Evolutionary conservation across 2,797 vertebrate species (phyloP).

Genomic region (Acipenser transmontanus): DNA sequence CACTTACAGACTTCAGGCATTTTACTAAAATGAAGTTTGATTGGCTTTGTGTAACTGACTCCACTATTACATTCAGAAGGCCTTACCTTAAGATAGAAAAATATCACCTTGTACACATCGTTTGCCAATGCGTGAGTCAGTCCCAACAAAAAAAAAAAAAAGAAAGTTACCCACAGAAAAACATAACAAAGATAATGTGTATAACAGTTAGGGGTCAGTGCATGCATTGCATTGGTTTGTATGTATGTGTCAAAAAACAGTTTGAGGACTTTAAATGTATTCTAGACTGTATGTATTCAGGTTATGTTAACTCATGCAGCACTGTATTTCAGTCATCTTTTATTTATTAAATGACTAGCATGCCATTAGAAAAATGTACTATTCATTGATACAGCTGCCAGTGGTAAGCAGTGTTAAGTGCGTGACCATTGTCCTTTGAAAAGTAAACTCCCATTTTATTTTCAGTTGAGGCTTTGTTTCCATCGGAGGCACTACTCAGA

Average conservation of each 20-base stretch:
- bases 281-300: not conserved
- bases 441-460: not conserved
- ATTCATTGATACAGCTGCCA: constrained; percentile 13
- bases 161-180: constrained; percentile 17
- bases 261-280: constrained; percentile 5
- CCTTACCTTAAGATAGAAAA: too few relatives aligned
- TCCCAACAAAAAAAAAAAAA: too few relatives aligned
- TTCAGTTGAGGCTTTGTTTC: not conserved
- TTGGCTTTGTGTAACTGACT: not conserved
- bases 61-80: too few relatives aligned
- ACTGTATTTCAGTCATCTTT: constrained; percentile 16
- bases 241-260: constrained; percentile 5
- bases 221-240: constrained; percentile 25
- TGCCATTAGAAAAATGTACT: constrained; percentile 21
- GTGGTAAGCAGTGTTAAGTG: constrained; percentile 13
- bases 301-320: constrained; percentile 19
- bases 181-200: constrained; percentile 21
- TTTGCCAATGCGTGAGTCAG: too few relatives aligned
- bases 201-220: constrained; percentile 17
- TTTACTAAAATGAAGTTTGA: constrained; percentile 17
- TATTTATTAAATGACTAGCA: constrained; percentile 12
- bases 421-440: not conserved
- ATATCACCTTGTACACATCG: too few relatives aligned
- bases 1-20: constrained; percentile 20
- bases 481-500: constrained; percentile 16